phyloP scores from a whole-genome alignment of 2,797 vertebrate genomes.

The Hemitrygon akajei region DNA sequence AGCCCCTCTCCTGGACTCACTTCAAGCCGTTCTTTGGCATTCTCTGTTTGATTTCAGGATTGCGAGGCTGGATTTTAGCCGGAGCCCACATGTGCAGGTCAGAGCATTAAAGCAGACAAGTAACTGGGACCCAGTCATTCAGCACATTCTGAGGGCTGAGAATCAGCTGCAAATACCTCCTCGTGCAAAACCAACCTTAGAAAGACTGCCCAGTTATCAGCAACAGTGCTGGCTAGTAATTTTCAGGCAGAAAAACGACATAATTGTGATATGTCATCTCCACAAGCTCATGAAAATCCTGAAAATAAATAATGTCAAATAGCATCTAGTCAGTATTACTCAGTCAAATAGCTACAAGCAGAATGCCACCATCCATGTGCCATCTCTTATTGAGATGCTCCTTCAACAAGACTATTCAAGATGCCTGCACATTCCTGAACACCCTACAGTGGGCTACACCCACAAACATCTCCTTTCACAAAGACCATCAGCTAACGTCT shows the following conservation, averaged over 20 bases:
- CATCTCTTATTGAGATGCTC: slow-evolving; percentile 15
- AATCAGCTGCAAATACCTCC: background rate
- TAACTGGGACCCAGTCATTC: background rate
- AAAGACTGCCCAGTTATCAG: background rate
- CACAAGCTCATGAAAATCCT: background rate
- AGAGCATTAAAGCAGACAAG: background rate
- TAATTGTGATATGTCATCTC: background rate
- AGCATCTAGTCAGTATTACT: too few relatives aligned
- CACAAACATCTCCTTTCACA: background rate
- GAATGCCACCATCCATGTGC: background rate
- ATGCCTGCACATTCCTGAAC: too few relatives aligned
- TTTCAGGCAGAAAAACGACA: background rate
- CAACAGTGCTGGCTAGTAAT: background rate
- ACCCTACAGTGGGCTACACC: slow-evolving; percentile 40
- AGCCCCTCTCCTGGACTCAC: too few relatives aligned
- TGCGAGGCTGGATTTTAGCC: background rate
- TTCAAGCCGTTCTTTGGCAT: too few relatives aligned
- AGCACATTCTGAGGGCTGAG: background rate
- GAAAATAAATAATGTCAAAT: background rate
- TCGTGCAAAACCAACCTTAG: background rate
- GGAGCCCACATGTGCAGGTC: background rate
- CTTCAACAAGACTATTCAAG: slow-evolving; percentile 31
- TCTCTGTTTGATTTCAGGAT: background rate
- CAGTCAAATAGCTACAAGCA: background rate
- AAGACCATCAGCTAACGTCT: background rate